These are phyloP conservation scores for Electrophaes corylata DNA, from an alignment of 2,888 invertebrate genomes.

Conservation along the genomic window DNA sequence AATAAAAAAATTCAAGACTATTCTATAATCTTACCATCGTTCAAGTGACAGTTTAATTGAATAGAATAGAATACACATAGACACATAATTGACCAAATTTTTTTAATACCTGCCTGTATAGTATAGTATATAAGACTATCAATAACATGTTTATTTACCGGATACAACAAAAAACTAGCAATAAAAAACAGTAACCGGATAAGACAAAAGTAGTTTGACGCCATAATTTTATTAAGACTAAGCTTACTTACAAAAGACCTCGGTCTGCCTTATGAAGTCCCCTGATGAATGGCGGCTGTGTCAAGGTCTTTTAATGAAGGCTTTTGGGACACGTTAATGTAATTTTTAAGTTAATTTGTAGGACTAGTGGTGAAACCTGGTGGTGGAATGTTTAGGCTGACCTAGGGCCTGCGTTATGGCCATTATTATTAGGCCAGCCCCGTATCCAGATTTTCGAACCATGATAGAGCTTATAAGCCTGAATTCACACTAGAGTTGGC, in stretches of 20 bases:
- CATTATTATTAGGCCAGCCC: too few relatives aligned
- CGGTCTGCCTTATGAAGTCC: slow-evolving; percentile 12
- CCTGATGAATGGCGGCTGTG: slow-evolving; percentile 1
- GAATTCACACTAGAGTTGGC: too few relatives aligned
- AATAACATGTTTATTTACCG: neutral
- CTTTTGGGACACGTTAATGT: neutral
- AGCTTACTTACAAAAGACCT: slow-evolving; percentile 7
- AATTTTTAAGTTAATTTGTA: neutral
- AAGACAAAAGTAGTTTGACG: slow-evolving; percentile 5
- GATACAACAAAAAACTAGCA: slow-evolving; percentile 5
- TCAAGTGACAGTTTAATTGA: too few relatives aligned
- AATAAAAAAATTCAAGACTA: too few relatives aligned
- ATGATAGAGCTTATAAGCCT: too few relatives aligned
- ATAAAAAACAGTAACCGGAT: neutral
- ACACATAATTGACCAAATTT: too few relatives aligned
- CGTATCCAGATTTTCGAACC: too few relatives aligned
- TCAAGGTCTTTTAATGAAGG: slow-evolving; percentile 6
- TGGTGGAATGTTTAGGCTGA: neutral
- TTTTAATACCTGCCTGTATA: too few relatives aligned
- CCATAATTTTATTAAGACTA: slow-evolving; percentile 8
- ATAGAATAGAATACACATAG: too few relatives aligned
- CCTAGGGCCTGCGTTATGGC: too few relatives aligned
- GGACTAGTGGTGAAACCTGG: neutral
- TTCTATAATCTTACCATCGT: too few relatives aligned
- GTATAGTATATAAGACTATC: neutral